Evolutionary conservation across 2,113 vertebrate genomes (phyloP), one percentile per base, ranked within the genome.

Genomic region (Cyanoliseus patagonus): DNA sequence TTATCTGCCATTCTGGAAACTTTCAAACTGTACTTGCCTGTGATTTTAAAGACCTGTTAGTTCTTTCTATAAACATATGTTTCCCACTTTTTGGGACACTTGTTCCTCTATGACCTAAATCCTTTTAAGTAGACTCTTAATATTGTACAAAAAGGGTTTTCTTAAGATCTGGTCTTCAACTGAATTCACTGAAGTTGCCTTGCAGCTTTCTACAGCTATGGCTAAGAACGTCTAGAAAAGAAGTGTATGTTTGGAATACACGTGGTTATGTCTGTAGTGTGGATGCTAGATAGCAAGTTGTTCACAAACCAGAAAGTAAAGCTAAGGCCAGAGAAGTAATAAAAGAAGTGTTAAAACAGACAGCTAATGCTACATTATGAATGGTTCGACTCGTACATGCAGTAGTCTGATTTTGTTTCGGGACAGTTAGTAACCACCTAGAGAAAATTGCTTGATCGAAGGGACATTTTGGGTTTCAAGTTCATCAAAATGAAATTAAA

Each of bases 191-290:
- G 24, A 62, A 67, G 37, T 59, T 84, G 24, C n/a, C 63, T 42
- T 59, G 7, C 23, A 49, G 14, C 51, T 49, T 94, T 76, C 44
- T 69, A 62, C 41, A 52, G 53, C 11, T 37, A 9, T 3, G 25
- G 64, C 12, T 64, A 42, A 63, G 49, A 68, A 76, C 73, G 33
- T 28, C 20, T 67, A 31, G 82, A 75, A 80, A 53, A n/a, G 33
- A 62, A 46, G 11, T 4, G 9, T 67, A 1, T 85, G 17, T 82
- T 93, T 81, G 42, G 42, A 79, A 37, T 92, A 24, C 23, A 53
- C 0, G 0, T 75, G 19, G 41, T 67, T 35, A 7, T 17, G 16
- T 47, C 42, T 78, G 64, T 46, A 35, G n/a, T 33, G 20, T 55
- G 47, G 83, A 41, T 1, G 5, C 22, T 46, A 31, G 41, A 8